These are phyloP conservation scores for Ditylenchus weischeri DNA, from an alignment of 2,888 invertebrate species.

Conservation along the genomic window DNA sequence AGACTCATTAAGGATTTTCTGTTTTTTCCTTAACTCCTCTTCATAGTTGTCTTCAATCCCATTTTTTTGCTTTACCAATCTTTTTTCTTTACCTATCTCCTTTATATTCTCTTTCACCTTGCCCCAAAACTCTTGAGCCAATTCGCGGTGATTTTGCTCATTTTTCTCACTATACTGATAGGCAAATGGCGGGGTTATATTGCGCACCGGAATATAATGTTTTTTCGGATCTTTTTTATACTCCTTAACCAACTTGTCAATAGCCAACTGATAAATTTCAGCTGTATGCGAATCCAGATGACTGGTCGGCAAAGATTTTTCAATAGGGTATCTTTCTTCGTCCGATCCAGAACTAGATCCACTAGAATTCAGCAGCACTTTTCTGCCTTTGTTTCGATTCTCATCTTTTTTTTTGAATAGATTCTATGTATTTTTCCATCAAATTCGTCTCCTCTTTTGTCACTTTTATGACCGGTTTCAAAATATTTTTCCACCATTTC, in stretches of 20 bases:
- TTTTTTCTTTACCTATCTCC: no score
- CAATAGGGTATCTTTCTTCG: slow-evolving; percentile 5
- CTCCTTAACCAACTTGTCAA: not conserved
- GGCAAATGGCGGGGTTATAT: not conserved
- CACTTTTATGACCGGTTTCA: no score
- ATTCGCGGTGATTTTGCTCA: not conserved
- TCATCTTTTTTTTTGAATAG: no score
- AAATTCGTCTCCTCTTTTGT: no score
- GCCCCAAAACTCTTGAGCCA: no score
- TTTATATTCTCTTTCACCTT: no score
- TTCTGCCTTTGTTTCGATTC: not conserved
- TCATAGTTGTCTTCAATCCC: no score
- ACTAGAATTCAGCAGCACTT: not conserved
- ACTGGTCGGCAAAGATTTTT: not conserved
- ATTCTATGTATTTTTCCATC: no score
- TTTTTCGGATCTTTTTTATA: not conserved
- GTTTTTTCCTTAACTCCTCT: no score
- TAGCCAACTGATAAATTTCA: not conserved
- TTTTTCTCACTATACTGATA: slow-evolving; percentile 6
- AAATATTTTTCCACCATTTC: no score
- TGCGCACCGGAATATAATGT: not conserved
- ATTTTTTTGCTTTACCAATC: no score
- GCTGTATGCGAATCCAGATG: not conserved
- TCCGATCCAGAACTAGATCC: slow-evolving; percentile 20
- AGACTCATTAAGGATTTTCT: no score